phyloP scores from a whole-genome alignment of 2,888 invertebrate genomes.

The Sinohyriopsis cumingii region DNA sequence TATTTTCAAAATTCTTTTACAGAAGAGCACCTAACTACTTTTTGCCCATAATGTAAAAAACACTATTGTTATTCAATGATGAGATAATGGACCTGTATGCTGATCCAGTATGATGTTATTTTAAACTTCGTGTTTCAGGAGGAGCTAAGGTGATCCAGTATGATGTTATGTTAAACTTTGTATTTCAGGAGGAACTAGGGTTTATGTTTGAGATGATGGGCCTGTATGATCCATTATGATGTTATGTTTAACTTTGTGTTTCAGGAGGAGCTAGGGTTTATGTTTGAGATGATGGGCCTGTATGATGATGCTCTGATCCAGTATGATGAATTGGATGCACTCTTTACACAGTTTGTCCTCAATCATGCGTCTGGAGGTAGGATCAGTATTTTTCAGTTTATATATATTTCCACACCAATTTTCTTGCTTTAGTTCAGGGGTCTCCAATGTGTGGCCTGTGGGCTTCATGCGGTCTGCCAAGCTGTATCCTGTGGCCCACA shows the following conservation, averaged over 20 bases:
- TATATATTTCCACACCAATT: background rate
- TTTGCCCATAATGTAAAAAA: too few relatives aligned
- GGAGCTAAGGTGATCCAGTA: conserved; percentile 81
- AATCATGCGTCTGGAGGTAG: conserved; percentile 88
- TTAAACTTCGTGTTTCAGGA: conserved; percentile 77
- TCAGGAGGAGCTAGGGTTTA: conserved; percentile 95
- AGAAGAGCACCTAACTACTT: too few relatives aligned
- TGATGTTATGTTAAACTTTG: too few relatives aligned
- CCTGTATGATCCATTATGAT: conserved; percentile 75
- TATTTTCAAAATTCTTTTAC: too few relatives aligned
- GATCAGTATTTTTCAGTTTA: conserved; percentile 3
- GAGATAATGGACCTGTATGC: background rate
- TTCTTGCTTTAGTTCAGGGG: too few relatives aligned
- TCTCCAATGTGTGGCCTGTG: too few relatives aligned
- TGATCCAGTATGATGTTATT: too few relatives aligned
- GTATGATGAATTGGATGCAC: conserved; percentile 96
- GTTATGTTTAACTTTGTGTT: background rate
- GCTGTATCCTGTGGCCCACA: too few relatives aligned
- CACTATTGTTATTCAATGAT: background rate
- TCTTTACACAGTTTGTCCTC: conserved; percentile 96
- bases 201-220: conserved; percentile 95
- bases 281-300: conserved; percentile 93
- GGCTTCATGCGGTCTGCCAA: too few relatives aligned
- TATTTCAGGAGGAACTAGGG: conserved; percentile 89
- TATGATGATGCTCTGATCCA: conserved; percentile 96